Conservation (phyloP, 2,888 invertebrate genomes). For the Trichopoda pennipes region DNA sequence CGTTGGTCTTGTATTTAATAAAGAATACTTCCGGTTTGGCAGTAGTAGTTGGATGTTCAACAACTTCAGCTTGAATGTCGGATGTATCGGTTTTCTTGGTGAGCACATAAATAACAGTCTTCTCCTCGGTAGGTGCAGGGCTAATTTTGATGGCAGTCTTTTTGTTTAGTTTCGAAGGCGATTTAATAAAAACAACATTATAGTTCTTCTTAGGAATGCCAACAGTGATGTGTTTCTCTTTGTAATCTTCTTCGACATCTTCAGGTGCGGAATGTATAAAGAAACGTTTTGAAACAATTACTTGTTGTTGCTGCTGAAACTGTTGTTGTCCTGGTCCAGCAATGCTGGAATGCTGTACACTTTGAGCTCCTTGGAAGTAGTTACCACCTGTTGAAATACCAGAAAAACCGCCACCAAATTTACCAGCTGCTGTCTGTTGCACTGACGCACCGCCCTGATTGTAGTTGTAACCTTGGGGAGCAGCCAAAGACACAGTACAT, state of each 20-base stretch:
- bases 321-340: constrained; percentile 71
- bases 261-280: constrained; percentile 81
- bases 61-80: constrained; percentile 78
- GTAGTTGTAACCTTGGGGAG: constrained; percentile 80
- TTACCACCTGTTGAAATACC: constrained; percentile 13
- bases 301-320: constrained; percentile 70
- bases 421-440: constrained; percentile 34
- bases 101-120: constrained; percentile 81
- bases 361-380: constrained; percentile 41
- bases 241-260: constrained; percentile 77
- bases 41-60: constrained; percentile 77
- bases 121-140: constrained; percentile 79
- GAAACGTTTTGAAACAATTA: constrained; percentile 79
- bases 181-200: constrained; percentile 80
- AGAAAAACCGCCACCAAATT: constrained; percentile 17
- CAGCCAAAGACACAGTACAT: constrained; percentile 75
- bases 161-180: constrained; percentile 76
- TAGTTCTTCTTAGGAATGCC: constrained; percentile 80
- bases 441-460: constrained; percentile 67
- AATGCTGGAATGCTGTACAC: constrained; percentile 67
- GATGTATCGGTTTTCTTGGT: constrained; percentile 78
- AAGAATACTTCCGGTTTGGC: constrained; percentile 81
- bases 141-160: constrained; percentile 78
- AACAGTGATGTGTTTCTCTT: constrained; percentile 78
- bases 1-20: constrained; percentile 81